Percentiles rank a stretch among this genome's conserved stretches.
These are phyloP conservation scores for Sylvia atricapilla DNA, from an alignment of 2,113 vertebrate genomes.

Conservation along the genomic window DNA sequence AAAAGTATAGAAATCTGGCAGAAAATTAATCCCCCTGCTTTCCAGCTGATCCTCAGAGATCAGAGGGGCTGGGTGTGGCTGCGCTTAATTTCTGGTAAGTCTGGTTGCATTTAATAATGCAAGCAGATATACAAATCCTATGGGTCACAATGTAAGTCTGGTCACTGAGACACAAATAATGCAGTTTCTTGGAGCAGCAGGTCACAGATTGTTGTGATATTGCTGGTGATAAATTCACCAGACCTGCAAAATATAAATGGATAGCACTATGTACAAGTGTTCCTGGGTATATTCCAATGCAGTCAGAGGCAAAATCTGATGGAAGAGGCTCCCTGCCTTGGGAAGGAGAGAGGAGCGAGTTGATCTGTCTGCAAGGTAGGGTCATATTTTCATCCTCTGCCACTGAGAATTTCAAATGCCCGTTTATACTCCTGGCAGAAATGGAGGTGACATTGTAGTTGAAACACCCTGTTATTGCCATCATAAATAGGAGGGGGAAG, in stretches of 20 bases:
- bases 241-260: not conserved
- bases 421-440: not conserved
- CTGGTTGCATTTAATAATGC: not conserved
- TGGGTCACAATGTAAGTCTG: not conserved
- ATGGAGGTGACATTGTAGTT: not conserved
- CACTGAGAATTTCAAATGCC: not conserved
- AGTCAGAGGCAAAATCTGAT: not conserved
- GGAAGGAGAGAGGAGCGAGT: not conserved
- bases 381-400: not conserved
- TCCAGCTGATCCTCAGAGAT: not conserved
- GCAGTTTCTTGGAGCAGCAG: not conserved
- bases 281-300: not conserved
- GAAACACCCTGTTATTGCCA: not conserved
- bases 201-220: not conserved
- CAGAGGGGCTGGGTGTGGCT: not conserved
- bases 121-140: not conserved
- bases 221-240: not conserved
- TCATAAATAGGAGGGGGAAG: not conserved
- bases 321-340: not conserved
- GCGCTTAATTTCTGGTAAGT: not conserved
- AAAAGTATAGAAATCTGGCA: not conserved
- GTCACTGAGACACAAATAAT: not conserved
- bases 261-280: not conserved
- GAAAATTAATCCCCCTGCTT: not conserved
- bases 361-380: not conserved